These are phyloP conservation scores for Belonocnema kinseyi DNA, from an alignment of 1,140 invertebrate genomes.

Conservation along the genomic window DNA sequence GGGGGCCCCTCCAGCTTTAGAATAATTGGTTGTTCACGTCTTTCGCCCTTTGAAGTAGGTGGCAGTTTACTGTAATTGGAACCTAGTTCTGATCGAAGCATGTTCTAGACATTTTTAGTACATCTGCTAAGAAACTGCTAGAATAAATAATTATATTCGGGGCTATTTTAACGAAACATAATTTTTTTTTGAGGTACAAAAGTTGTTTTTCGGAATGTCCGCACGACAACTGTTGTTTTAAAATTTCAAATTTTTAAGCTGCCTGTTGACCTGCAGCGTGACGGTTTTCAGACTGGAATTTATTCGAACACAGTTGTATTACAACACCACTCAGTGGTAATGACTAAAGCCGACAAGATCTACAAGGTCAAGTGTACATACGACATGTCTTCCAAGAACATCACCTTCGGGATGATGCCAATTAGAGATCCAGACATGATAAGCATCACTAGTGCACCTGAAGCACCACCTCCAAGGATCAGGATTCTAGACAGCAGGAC, in stretches of 20 bases:
- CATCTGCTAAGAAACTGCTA: too few species aligned
- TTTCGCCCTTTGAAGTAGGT: too few species aligned
- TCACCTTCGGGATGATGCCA: constrained; percentile 98
- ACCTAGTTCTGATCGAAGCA: not conserved
- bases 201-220: constrained; percentile 35
- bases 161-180: not conserved
- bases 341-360: constrained; percentile 97
- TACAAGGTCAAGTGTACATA: constrained; percentile 98
- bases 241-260: constrained; percentile 36
- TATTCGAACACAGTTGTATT: constrained; percentile 96
- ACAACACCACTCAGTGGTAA: constrained; percentile 96
- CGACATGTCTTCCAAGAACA: constrained; percentile 97
- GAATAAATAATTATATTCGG: too few species aligned
- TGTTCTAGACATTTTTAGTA: too few species aligned
- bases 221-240: constrained; percentile 28
- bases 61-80: not conserved
- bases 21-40: too few species aligned
- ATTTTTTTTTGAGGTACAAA: constrained; percentile 15
- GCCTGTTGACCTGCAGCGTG: constrained; percentile 60
- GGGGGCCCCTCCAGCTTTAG: too few species aligned
- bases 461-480: constrained; percentile 94
- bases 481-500: constrained; percentile 89
- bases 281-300: constrained; percentile 87
- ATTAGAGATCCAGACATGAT: constrained; percentile 97
- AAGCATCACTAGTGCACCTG: constrained; percentile 94